Conservation (phyloP, 2,888 invertebrate species). For the Tipula helvola region DNA sequence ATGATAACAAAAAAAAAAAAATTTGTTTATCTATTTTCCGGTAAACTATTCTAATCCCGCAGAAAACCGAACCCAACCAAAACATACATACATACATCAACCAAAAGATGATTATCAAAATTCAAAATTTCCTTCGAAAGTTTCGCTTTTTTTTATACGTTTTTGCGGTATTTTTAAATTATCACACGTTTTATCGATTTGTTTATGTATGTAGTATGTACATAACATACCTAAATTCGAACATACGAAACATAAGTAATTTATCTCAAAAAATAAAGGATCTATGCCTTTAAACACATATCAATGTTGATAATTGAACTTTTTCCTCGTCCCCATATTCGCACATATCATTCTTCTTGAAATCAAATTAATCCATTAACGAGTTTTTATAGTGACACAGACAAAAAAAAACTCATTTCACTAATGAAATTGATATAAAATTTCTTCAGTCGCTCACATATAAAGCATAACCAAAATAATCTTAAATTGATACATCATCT, state of each 20-base stretch:
- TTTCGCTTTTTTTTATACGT: not conserved
- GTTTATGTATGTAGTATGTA: not conserved
- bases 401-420: not conserved
- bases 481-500: constrained; percentile 4
- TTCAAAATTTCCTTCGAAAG: not conserved
- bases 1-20: not conserved
- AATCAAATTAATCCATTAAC: constrained; percentile 4
- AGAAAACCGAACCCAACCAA: not conserved
- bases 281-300: not conserved
- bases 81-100: not conserved
- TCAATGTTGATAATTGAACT: not conserved
- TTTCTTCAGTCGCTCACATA: not conserved
- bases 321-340: not conserved
- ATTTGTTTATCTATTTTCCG: not conserved
- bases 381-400: not conserved
- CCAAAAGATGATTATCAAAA: not conserved
- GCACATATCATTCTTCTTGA: not conserved
- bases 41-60: not conserved
- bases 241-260: not conserved
- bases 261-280: not conserved
- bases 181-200: not conserved
- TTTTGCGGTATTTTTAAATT: not conserved
- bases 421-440: not conserved
- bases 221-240: not conserved
- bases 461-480: not conserved